Evolutionary conservation across 2,797 vertebrate species (phyloP), one percentile per base, ranked within the genome.

Genomic region (Parambassis ranga): DNA sequence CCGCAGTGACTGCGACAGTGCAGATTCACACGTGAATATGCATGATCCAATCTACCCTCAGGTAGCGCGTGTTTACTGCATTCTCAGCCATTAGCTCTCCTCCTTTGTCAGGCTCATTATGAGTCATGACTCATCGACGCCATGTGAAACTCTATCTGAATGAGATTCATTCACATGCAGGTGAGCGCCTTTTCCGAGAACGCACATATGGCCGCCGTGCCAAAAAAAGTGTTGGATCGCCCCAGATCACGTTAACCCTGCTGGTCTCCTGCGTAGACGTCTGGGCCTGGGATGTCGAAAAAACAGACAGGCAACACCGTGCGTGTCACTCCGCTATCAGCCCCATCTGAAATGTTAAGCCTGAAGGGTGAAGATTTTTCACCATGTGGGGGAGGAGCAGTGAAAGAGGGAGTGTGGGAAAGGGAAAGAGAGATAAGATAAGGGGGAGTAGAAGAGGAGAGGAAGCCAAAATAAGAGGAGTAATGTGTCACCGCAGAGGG

Each of bases 111-210:
- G 65, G 47, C 67, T 84, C 71, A 68, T 87, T 76, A 86, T 65
- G 65, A 83, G 62, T 65, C 73, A 68, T 78, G 82, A 86, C 65
- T 88, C 85, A 78, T 70, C 23, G 64, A 61, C 36, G 37, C 37
- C 56, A 50, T 51, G 65, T 26, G 59, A 78, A 74, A 65, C 48
- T 67, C 57, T 26, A 24, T n/a, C 52, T 60, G 58, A 78, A 75
- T 43, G 28, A 63, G 46, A 66, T 60, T 71, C 61, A 75, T 84
- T 85, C 65, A 64, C 52, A 87, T 82, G 83, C 84, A 79, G 78
- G 71, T 63, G 38, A 63, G 33, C 10, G 8, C 60, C 2, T 5
- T 11, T 3, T 71, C 69, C 76, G 58, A 30, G 48, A 53, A 33
- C 4, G 38, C 47, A 11, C 72, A 27, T 65, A 82, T 61, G 72